Evolutionary conservation across 2,888 invertebrate species (phyloP).

Genomic region (Heliconius cydno): DNA sequence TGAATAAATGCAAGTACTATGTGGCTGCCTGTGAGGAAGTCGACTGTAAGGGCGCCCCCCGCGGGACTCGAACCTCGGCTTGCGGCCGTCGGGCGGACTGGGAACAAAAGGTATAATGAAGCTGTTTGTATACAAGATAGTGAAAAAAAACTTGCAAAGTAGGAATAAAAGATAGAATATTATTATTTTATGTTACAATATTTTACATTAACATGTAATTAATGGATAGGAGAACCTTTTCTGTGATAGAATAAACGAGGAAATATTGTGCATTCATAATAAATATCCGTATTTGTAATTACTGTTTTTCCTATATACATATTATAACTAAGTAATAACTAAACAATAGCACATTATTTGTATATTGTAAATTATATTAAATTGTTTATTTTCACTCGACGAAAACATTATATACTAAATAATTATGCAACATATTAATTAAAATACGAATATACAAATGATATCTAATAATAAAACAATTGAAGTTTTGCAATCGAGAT

Average conservation of each 20-base stretch:
- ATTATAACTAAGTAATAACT: background rate
- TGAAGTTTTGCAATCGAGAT: conserved; percentile 1
- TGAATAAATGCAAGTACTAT: too few species aligned
- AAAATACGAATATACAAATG: background rate
- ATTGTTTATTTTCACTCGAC: background rate
- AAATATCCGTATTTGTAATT: background rate
- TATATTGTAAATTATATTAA: background rate
- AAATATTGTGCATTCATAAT: conserved; percentile 14
- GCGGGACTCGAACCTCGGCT: too few species aligned
- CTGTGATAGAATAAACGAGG: background rate
- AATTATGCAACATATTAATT: background rate
- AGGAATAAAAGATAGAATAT: background rate
- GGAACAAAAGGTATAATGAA: background rate
- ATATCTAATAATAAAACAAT: background rate
- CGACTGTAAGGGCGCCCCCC: too few species aligned
- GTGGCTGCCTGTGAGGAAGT: too few species aligned
- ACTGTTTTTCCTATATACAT: background rate
- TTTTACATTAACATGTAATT: background rate
- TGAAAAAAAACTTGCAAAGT: background rate
- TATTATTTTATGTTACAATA: background rate
- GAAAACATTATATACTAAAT: background rate
- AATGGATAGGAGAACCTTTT: background rate
- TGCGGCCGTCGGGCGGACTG: too few species aligned
- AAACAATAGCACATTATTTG: background rate
- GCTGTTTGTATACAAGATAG: background rate